Base-by-base conservation (phyloP, 2,797 vertebrate genomes). In the Oryzias dopingdopingensis region DNA sequence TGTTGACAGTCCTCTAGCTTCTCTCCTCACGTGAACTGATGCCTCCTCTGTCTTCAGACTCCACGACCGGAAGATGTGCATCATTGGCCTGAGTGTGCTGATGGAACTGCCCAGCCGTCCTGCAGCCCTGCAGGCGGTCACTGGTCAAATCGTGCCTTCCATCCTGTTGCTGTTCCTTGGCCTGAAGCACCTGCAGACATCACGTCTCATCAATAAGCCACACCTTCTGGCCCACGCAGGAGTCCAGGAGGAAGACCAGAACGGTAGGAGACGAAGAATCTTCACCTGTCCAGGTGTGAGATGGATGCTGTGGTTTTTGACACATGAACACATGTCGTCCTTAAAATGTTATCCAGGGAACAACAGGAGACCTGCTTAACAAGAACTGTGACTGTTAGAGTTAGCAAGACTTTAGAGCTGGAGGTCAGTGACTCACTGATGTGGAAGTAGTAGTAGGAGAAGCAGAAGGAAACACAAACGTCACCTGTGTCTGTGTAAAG, bases 21-120 rank as follows among this genome's bases (percentile, higher is more conserved):
- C 42, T 20, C 3, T 12, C 8, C 1, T 32, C 16, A 45, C 20
- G 43, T 18, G 43, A n/a, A 45, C 18, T 4, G 18, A 45, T 18
- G 16, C 10, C 48, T 17, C 44, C 12, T 24, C 16, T 43, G 6
- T 47, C 44, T 13, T 1, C 81, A 99, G 97, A 56, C 93, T 97
- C 49, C 97, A 99, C 14, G 96, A 99, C 80, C 93, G 96, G 46
- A 99, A 98, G 86, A 95, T 98, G 93, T 98, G 97, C 74, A 96
- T 99, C 86, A 95, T 99, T 24, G 96, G 97, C 51, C 90, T 99
- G 65, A 97, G 96, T 37, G 92, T 97, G 62, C 87, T 99, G 54
- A 92, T 98, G 92, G 95, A 96, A 74, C 86, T 98, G 49, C 94
- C 96, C 5, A 91, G 88, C 56, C 90, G 96, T 42, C 96, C 96